These are phyloP conservation scores for Drosophila willistoni DNA, from an alignment of 1,140 invertebrate genomes.

Conservation along the genomic window DNA sequence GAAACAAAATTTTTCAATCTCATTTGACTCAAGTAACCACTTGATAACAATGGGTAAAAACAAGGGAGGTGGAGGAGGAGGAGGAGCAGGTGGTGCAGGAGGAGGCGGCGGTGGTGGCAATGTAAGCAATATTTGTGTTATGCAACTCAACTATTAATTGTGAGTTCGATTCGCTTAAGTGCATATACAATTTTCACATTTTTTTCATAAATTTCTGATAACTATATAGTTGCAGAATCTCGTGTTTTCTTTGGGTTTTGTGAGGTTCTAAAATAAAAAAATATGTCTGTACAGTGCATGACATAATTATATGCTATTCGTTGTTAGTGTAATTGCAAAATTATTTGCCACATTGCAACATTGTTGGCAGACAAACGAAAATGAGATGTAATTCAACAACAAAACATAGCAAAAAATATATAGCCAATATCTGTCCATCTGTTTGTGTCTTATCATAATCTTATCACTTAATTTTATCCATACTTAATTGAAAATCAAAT, in stretches of 20 bases:
- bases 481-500: too few species aligned
- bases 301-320: not conserved
- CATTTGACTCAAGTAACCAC: conserved; percentile 38
- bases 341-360: too few species aligned
- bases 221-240: not conserved
- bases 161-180: conserved; percentile 48
- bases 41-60: conserved; percentile 75
- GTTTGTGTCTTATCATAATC: too few species aligned
- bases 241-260: too few species aligned
- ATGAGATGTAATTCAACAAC: too few species aligned
- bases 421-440: too few species aligned
- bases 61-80: conserved; percentile 65
- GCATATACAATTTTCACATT: not conserved
- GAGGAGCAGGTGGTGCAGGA: conserved; percentile 43
- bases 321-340: too few species aligned
- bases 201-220: not conserved
- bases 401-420: too few species aligned
- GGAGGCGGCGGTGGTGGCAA: conserved; percentile 65
- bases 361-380: too few species aligned
- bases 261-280: too few species aligned
- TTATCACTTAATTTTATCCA: too few species aligned
- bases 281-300: not conserved
- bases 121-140: conserved; percentile 83
- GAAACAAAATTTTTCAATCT: conserved; percentile 58
- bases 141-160: conserved; percentile 72